Conservation (phyloP, 2,888 invertebrate species). For the Bombyx huttoni region DNA sequence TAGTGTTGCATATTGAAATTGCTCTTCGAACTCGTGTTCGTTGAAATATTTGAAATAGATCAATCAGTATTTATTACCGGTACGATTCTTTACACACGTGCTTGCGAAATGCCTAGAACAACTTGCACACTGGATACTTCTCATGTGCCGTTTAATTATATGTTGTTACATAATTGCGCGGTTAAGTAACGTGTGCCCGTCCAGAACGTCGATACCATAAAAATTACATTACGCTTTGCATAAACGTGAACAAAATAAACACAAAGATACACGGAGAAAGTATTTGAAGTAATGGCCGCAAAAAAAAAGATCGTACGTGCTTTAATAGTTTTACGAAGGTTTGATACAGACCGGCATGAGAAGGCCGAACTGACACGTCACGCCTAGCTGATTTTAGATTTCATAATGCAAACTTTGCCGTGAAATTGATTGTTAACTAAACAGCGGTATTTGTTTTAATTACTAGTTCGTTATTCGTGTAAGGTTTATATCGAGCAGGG, state of each 20-base stretch:
- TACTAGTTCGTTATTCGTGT: background rate
- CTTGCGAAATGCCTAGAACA: background rate
- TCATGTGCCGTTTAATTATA: background rate
- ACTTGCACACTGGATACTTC: background rate
- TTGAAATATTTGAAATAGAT: too few species aligned
- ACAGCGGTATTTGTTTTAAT: background rate
- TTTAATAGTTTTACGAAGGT: slow-evolving; percentile 14
- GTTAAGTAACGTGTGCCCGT: slow-evolving; percentile 1
- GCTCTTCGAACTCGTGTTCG: too few species aligned
- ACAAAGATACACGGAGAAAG: slow-evolving; percentile 29
- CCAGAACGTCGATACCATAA: background rate
- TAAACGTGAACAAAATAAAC: slow-evolving; percentile 29
- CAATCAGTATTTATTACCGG: too few species aligned
- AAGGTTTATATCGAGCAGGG: background rate
- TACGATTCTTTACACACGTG: background rate
- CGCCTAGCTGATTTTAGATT: slow-evolving; percentile 8
- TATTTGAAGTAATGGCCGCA: slow-evolving; percentile 26
- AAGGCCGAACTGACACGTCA: slow-evolving; percentile 12
- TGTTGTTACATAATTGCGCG: background rate
- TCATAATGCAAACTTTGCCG: slow-evolving; percentile 8
- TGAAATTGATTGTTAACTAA: slow-evolving; percentile 2
- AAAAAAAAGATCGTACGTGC: slow-evolving; percentile 30
- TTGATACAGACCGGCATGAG: background rate
- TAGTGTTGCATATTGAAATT: too few species aligned
- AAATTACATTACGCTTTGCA: background rate